phyloP scores from a whole-genome alignment of 2,888 invertebrate genomes.

The Hedychridium roseum region DNA sequence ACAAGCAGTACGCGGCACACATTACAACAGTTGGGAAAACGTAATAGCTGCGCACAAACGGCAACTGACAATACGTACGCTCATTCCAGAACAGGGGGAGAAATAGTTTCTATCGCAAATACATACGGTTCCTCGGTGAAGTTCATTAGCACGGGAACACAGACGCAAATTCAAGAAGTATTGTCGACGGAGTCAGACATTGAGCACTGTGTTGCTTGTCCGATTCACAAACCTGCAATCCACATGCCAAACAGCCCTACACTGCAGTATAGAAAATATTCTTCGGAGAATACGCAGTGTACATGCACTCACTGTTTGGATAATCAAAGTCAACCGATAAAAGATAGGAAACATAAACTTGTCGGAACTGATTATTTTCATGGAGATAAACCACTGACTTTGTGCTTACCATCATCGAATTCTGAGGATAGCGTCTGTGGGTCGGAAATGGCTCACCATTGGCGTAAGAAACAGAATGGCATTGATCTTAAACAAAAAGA shows the following conservation, averaged over 20 bases:
- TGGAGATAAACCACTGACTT: slow-evolving; percentile 4
- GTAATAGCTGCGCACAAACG: slow-evolving; percentile 58
- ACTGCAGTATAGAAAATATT: no score
- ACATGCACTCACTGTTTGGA: slow-evolving; percentile 20
- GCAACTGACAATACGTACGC: slow-evolving; percentile 38
- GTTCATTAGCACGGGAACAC: slow-evolving; percentile 24
- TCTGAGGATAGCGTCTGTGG: slow-evolving; percentile 10
- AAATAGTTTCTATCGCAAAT: slow-evolving; percentile 43
- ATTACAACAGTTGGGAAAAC: slow-evolving; percentile 42
- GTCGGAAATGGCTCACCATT: slow-evolving; percentile 7
- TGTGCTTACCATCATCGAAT: slow-evolving; percentile 14
- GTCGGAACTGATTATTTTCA: slow-evolving; percentile 5
- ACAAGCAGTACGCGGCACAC: slow-evolving; percentile 13
- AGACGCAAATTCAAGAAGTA: slow-evolving; percentile 22
- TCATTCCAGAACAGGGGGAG: slow-evolving; percentile 53
- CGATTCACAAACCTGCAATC: slow-evolving; percentile 22
- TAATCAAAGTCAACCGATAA: slow-evolving; percentile 18
- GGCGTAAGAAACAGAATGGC: slow-evolving; percentile 4
- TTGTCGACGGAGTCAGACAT: slow-evolving; percentile 23
- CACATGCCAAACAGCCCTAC: slow-evolving; percentile 22
- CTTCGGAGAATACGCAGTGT: slow-evolving; percentile 9
- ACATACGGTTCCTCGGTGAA: slow-evolving; percentile 14
- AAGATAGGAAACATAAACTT: no score
- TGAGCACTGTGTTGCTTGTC: slow-evolving; percentile 24
- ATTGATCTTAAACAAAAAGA: slow-evolving; percentile 46